Percentiles rank a stretch among this genome's conserved stretches.
Conservation (phyloP, 2,797 vertebrate genomes). For the Pipistrellus kuhlii region DNA sequence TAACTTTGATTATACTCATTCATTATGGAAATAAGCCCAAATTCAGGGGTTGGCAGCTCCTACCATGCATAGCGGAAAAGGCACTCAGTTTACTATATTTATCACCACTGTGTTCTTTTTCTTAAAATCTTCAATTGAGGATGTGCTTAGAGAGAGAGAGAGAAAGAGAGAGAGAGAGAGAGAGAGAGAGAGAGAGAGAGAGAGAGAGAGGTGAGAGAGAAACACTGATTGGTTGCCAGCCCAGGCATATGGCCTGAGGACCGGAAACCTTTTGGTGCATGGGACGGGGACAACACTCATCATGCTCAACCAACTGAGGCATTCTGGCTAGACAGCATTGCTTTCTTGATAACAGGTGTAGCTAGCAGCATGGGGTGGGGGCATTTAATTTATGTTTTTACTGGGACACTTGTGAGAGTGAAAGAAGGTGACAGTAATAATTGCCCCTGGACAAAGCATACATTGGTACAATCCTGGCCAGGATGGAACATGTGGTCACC, state of each 20-base stretch:
- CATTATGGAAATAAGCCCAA: neutral
- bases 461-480: neutral
- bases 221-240: neutral
- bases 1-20: neutral
- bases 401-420: neutral
- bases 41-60: neutral
- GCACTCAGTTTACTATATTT: neutral
- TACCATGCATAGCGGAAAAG: neutral
- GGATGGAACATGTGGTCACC: neutral
- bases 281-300: too few species aligned
- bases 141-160: neutral
- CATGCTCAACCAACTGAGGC: too few species aligned
- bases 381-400: neutral
- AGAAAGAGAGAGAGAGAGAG: neutral
- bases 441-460: neutral
- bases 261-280: neutral
- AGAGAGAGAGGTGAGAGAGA: neutral
- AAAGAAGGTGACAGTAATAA: neutral
- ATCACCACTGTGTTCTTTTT: neutral
- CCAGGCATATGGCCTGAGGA: neutral
- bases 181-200: neutral
- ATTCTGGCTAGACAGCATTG: too few species aligned
- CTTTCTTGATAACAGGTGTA: neutral
- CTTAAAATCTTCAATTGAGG: neutral
- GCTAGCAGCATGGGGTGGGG: neutral